These are phyloP conservation scores for Xestia ashworthii DNA, from an alignment of 2,888 invertebrate species.

Conservation along the genomic window DNA sequence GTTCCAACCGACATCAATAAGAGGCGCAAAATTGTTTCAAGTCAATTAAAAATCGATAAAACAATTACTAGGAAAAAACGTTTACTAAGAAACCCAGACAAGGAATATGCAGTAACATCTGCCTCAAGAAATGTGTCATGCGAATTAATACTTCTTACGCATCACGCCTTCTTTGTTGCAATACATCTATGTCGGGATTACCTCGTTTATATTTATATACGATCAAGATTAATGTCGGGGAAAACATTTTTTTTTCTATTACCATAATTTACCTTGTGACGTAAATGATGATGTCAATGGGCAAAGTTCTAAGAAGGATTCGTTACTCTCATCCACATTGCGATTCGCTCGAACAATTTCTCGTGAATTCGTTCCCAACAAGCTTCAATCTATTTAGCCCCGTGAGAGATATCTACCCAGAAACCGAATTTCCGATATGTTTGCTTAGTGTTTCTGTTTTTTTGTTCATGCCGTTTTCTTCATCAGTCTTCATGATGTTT, in stretches of 20 bases:
- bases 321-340: neutral
- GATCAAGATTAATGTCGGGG: conserved; percentile 9
- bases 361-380: neutral
- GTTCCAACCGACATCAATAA: neutral
- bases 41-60: neutral
- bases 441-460: neutral
- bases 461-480: neutral
- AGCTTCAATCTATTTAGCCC: neutral
- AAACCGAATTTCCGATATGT: neutral
- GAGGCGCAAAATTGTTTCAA: neutral
- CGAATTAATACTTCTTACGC: conserved; percentile 29
- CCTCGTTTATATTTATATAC: conserved; percentile 21
- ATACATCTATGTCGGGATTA: conserved; percentile 5
- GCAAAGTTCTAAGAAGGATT: conserved; percentile 16
- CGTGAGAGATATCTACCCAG: neutral
- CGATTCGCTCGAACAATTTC: neutral
- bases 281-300: conserved; percentile 10
- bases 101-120: conserved; percentile 24
- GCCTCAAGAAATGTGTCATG: conserved; percentile 41
- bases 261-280: conserved; percentile 13
- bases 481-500: neutral
- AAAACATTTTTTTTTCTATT: conserved; percentile 11
- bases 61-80: neutral
- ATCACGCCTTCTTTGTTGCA: neutral
- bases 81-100: conserved; percentile 1